Conservation (phyloP, 1,140 invertebrate genomes). For the Pogonus chalceus region DNA sequence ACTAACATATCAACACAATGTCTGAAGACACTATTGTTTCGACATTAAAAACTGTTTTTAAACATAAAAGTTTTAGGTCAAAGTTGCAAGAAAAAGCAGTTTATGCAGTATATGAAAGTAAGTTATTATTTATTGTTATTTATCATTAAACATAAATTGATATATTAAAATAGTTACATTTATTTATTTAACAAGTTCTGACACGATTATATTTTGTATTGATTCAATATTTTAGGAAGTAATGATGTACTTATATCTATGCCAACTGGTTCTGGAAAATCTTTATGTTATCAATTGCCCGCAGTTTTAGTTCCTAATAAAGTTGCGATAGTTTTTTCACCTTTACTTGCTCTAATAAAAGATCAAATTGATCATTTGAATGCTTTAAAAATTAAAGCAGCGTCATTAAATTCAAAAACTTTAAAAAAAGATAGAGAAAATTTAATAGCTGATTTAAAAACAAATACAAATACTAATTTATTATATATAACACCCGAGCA, state of each 20-base stretch:
- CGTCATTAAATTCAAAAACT: conserved; percentile 85
- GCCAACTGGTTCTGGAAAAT: conserved; percentile 94
- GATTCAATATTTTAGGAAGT: conserved; percentile 43
- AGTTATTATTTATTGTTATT: not conserved
- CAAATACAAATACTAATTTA: conserved; percentile 54
- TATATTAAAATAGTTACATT: not conserved
- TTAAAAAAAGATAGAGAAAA: conserved; percentile 55
- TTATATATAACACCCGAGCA: conserved; percentile 91
- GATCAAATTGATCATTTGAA: conserved; percentile 65
- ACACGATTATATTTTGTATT: not conserved
- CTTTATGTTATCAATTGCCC: conserved; percentile 87
- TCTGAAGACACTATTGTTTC: not conserved
- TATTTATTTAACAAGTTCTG: not conserved
- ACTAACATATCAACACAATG: conserved; percentile 3
- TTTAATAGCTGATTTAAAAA: conserved; percentile 63
- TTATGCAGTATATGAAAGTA: not conserved
- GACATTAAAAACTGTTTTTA: not conserved
- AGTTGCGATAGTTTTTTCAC: conserved; percentile 82
- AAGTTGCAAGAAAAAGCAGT: conserved; percentile 7
- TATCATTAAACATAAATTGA: not conserved
- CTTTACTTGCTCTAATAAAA: conserved; percentile 80
- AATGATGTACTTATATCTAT: conserved; percentile 76
- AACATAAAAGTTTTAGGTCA: not conserved
- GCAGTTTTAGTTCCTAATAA: conserved; percentile 63
- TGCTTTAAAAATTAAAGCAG: conserved; percentile 60